Percentiles rank a stretch among this genome's conserved stretches.
Conservation (phyloP, 1,140 invertebrate species). For the Lasaia peninsularis region DNA sequence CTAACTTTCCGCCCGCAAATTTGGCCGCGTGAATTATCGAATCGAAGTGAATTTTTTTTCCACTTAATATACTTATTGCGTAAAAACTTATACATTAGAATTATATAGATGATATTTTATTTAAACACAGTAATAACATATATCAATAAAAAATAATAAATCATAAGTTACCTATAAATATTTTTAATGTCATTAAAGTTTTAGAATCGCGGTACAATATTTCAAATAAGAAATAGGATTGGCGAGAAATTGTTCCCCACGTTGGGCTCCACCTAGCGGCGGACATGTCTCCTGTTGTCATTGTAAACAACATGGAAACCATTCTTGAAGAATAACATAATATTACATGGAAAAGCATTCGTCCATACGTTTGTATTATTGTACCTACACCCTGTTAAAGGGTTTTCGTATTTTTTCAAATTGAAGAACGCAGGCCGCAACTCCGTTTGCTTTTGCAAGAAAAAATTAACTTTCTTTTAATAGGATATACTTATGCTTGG, state of each 20-base stretch:
- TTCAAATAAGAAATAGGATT: constrained; percentile 40
- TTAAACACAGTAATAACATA: no score
- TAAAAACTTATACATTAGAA: no score
- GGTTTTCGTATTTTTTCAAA: neutral
- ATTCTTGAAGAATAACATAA: constrained; percentile 24
- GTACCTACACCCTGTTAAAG: constrained; percentile 1
- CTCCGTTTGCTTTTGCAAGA: no score
- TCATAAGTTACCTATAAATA: neutral
- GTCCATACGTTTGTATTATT: constrained; percentile 16
- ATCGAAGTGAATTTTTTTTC: no score
- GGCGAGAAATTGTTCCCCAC: constrained; percentile 27
- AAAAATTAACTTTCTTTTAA: no score
- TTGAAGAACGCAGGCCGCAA: neutral
- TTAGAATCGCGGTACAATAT: constrained; percentile 32
- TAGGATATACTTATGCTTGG: no score
- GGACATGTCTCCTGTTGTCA: constrained; percentile 45
- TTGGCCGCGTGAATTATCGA: no score
- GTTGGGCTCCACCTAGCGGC: constrained; percentile 35
- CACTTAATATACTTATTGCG: no score
- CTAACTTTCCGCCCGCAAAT: no score
- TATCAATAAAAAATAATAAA: no score
- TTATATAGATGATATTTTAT: no score
- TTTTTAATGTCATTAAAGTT: constrained; percentile 20
- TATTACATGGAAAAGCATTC: constrained; percentile 26
- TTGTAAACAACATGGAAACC: constrained; percentile 49